These are phyloP conservation scores for Smutsia gigantea DNA, from an alignment of 2,797 vertebrate genomes.

Conservation along the genomic window DNA sequence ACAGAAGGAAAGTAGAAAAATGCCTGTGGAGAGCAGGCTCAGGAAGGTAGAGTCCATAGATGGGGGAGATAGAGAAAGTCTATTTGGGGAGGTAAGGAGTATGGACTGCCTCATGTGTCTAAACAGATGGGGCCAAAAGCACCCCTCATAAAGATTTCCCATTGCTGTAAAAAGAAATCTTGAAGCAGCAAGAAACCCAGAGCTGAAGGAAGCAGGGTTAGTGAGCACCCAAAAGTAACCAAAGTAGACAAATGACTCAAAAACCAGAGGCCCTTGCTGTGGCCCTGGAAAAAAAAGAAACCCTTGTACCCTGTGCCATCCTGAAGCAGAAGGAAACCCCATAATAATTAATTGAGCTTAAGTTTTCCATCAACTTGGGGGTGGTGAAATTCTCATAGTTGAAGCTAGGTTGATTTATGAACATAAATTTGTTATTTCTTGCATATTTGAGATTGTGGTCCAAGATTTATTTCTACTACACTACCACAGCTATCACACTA, in stretches of 20 bases:
- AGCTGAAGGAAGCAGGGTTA: background rate
- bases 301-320: background rate
- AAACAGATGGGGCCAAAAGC: background rate
- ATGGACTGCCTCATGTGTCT: background rate
- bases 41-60: background rate
- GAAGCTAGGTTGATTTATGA: background rate
- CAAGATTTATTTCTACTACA: background rate
- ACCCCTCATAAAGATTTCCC: background rate
- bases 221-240: background rate
- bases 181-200: background rate
- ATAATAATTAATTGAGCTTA: background rate
- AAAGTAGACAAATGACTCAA: background rate
- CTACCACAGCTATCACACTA: background rate
- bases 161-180: slow-evolving; percentile 30
- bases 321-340: background rate
- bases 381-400: background rate
- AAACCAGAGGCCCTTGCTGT: background rate
- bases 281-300: background rate
- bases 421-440: slow-evolving; percentile 32
- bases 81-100: background rate
- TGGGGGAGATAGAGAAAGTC: background rate
- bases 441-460: background rate
- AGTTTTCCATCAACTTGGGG: background rate
- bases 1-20: background rate
- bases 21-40: background rate